Evolutionary conservation across 2,888 invertebrate species (phyloP).

Genomic region (Drosophila lutescens): DNA sequence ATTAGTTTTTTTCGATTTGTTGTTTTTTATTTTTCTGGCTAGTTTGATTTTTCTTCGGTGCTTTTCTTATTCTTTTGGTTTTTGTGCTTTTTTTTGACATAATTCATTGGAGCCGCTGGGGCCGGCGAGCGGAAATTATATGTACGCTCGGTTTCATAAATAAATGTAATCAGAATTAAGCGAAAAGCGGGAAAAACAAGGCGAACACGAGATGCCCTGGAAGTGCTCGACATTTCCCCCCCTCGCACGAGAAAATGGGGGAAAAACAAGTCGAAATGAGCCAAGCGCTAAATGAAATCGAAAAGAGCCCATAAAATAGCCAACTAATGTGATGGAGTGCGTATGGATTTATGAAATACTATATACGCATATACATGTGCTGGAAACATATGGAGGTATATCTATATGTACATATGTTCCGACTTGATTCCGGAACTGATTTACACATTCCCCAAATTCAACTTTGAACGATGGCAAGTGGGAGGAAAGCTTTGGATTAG

Average conservation of each 20-base stretch:
- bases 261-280: constrained; percentile 35
- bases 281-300: constrained; percentile 42
- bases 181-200: constrained; percentile 24
- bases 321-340: constrained; percentile 48
- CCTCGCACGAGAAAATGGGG: neutral
- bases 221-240: constrained; percentile 23
- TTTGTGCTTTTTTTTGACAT: constrained; percentile 51
- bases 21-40: constrained; percentile 23
- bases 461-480: constrained; percentile 3
- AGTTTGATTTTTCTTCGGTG: constrained; percentile 28
- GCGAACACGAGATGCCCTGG: constrained; percentile 37
- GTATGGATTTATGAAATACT: constrained; percentile 50
- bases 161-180: constrained; percentile 43
- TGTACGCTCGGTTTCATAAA: constrained; percentile 57
- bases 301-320: constrained; percentile 49
- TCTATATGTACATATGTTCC: constrained; percentile 6
- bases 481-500: neutral
- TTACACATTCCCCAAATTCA: constrained; percentile 12
- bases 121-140: constrained; percentile 68
- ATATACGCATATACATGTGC: constrained; percentile 18
- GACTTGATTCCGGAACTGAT: constrained; percentile 28
- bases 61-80: constrained; percentile 20
- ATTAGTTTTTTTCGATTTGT: constrained; percentile 47
- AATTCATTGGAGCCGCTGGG: constrained; percentile 61
- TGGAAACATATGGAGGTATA: constrained; percentile 18